Percentiles rank a stretch among this genome's conserved stretches.
phyloP scores from a whole-genome alignment of 2,888 invertebrate genomes.

The Eugnorisma glareosa region DNA sequence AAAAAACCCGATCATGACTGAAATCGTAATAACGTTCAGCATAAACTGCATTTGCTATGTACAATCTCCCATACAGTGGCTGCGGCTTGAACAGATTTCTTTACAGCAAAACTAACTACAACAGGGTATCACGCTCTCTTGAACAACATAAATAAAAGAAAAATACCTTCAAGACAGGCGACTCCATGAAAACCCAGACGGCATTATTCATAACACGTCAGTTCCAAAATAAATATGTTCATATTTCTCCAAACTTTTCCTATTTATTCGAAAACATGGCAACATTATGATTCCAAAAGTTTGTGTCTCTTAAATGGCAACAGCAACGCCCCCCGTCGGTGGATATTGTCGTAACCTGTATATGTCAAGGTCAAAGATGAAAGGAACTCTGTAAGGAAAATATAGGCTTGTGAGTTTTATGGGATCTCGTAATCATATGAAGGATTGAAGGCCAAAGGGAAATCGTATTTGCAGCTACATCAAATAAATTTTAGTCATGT shows the following conservation, averaged over 20 bases:
- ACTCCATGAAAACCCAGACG: not conserved
- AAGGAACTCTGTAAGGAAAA: conserved; percentile 2
- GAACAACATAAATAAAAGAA: conserved; percentile 5
- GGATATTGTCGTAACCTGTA: conserved; percentile 5
- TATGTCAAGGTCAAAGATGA: conserved; percentile 29
- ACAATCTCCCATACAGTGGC: not conserved
- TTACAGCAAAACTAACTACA: not conserved
- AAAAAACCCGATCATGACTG: too few species aligned
- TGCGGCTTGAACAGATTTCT: not conserved
- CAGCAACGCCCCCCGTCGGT: not conserved
- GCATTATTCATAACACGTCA: conserved; percentile 19
- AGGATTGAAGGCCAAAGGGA: conserved; percentile 10
- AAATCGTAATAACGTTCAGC: too few species aligned
- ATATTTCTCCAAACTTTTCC: conserved; percentile 8
- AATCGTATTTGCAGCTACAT: conserved; percentile 32
- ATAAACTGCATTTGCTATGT: too few species aligned
- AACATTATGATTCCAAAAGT: not conserved
- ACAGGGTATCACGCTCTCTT: not conserved
- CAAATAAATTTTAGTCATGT: conserved; percentile 19
- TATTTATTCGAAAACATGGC: conserved; percentile 26
- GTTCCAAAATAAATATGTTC: conserved; percentile 17
- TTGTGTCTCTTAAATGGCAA: conserved; percentile 2
- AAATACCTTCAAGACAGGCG: not conserved
- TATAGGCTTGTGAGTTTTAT: not conserved
- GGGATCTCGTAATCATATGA: conserved; percentile 1